Conservation (phyloP, 1,140 invertebrate genomes). For the Neodiprion lecontei region DNA sequence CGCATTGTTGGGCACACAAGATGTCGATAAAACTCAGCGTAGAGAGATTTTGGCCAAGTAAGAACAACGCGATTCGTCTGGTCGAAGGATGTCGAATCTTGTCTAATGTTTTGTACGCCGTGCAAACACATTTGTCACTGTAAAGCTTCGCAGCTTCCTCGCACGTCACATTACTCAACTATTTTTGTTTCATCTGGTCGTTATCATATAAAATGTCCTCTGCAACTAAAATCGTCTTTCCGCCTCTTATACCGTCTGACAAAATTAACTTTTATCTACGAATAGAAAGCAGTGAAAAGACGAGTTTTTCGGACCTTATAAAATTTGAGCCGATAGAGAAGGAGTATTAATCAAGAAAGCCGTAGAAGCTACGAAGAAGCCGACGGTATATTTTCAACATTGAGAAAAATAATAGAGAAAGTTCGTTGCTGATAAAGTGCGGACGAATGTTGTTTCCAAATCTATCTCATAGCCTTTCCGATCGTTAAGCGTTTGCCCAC, state of each 20-base stretch:
- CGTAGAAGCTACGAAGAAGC: background rate
- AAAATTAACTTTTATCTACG: background rate
- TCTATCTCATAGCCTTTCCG: background rate
- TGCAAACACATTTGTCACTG: background rate
- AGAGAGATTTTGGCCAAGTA: constrained; percentile 24
- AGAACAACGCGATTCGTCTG: constrained; percentile 37
- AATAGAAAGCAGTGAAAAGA: background rate
- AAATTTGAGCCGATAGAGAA: background rate
- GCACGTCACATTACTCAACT: background rate
- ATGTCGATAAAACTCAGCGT: background rate
- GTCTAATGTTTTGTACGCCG: background rate
- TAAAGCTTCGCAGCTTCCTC: background rate
- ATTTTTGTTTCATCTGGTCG: too few relatives aligned
- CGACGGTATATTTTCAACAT: background rate
- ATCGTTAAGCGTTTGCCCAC: background rate
- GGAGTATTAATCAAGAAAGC: background rate
- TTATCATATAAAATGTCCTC: too few relatives aligned
- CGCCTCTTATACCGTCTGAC: too few relatives aligned
- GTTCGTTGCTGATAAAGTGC: background rate
- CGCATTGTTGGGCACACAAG: background rate
- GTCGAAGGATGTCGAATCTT: constrained; percentile 2
- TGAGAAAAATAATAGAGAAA: background rate
- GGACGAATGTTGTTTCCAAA: background rate
- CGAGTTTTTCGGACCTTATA: background rate
- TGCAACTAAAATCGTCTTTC: too few relatives aligned